Evolutionary conservation across 2,113 vertebrate genomes (phyloP).

Genomic region (Cariama cristata): DNA sequence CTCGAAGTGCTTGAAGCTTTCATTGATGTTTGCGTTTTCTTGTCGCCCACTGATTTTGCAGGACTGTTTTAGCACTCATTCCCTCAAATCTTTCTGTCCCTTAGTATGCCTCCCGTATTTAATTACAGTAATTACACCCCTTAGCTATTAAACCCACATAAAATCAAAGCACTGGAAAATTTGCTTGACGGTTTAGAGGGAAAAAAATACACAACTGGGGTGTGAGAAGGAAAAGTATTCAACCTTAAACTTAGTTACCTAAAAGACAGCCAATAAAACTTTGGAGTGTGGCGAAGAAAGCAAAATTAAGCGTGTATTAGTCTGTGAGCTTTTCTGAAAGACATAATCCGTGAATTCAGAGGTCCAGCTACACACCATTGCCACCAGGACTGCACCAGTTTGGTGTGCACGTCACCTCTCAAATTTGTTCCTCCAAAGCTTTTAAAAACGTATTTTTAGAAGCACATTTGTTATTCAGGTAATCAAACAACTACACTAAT

Average conservation of each 20-base stretch:
- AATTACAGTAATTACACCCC: background rate
- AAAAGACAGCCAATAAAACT: conserved; percentile 40
- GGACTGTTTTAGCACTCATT: background rate
- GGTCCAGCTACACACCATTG: background rate
- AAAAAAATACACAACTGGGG: background rate
- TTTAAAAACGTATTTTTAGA: conserved; percentile 8
- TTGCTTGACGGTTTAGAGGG: conserved; percentile 26
- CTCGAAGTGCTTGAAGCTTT: background rate
- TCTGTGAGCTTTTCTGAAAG: background rate
- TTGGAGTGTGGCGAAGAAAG: conserved; percentile 42
- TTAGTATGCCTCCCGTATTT: background rate
- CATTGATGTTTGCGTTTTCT: background rate
- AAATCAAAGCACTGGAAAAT: conserved; percentile 15
- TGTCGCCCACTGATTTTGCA: background rate
- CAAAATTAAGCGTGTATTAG: background rate
- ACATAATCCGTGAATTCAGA: background rate
- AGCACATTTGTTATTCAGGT: background rate
- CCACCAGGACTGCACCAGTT: accelerated
- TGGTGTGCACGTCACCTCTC: background rate
- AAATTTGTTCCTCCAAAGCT: background rate
- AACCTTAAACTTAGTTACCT: background rate
- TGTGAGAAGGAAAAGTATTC: background rate
- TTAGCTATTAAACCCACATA: conserved; percentile 27
- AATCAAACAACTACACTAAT: background rate
- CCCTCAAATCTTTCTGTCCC: background rate